Conservation (phyloP, 2,113 vertebrate genomes). For the Condylura cristata region DNA sequence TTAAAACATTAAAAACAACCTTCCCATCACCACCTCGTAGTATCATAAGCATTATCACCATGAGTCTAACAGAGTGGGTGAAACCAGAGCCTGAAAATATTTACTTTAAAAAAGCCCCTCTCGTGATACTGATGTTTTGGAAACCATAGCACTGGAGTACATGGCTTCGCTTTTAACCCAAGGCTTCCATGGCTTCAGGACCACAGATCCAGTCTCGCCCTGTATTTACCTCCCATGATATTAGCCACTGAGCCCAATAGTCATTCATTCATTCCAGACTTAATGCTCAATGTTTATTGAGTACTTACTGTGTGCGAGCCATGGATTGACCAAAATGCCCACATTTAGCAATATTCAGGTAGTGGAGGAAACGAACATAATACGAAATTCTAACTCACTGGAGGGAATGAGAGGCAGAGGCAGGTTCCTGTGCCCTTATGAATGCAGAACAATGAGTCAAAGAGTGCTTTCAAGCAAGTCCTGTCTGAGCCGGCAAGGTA, state of each 20-base stretch:
- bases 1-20: not conserved
- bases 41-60: not conserved
- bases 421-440: not conserved
- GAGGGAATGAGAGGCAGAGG: not conserved
- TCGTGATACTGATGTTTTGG: not conserved
- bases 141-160: not conserved
- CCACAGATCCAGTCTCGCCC: not conserved
- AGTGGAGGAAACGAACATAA: not conserved
- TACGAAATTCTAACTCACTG: not conserved
- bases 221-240: not conserved
- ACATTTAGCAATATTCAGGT: not conserved
- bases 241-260: not conserved
- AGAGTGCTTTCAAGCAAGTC: not conserved
- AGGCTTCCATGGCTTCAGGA: not conserved
- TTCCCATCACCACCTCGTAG: too few species aligned
- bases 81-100: not conserved
- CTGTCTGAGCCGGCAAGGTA: not conserved
- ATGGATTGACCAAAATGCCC: not conserved
- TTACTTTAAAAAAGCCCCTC: slow-evolving; percentile 29
- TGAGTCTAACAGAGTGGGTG: not conserved
- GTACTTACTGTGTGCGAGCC: not conserved
- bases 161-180: not conserved
- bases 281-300: not conserved
- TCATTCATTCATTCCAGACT: not conserved
- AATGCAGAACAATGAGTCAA: not conserved